Base-by-base conservation (phyloP, 2,888 invertebrate genomes). In the Tridacna crocea region DNA sequence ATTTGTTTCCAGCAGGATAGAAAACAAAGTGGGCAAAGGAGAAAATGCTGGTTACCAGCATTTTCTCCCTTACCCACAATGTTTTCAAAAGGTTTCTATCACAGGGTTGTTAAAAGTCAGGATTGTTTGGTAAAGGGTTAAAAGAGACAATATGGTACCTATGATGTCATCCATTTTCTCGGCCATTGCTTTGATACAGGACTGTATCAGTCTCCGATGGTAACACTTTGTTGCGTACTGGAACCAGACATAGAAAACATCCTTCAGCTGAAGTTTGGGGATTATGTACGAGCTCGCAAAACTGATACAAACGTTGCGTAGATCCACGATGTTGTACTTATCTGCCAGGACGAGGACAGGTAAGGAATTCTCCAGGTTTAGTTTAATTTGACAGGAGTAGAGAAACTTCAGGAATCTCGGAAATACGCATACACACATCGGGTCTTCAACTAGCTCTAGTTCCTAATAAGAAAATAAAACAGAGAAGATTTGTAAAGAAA, bases 231-330 rank as follows among this genome's bases (percentile, higher is more conserved):
- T 94, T 27, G 94, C 93, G 85, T 95, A 95, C 84, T 94, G 94
- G 89, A 95, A 95, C 95, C 95, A 95, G 3, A 94, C 92, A 87
- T 94, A 93, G 84, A 95, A 94, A n/a, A 95, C 90, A 74, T 94
- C 94, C 84, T 94, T 94, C 75, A 94, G 90, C 46, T 93, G 92
- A 8, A 94, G 89, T 79, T 92, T 90, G 0, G 95, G 94, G 66
- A 92, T 92, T 77, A 92, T 92, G 86, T 94, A 92, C n/a, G 91
- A 90, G 74, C 94, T 91, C 1, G 95, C 94, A 90, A 94, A 95
- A 80, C 94, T 93, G 48, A 94, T 90, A 87, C 94, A 95, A 60
- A 95, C 94, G 86, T 92, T 93, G 74, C 93, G 91, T 58, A 95
- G 89, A 70, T 94, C 94, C 19, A 88, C 84, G 8, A 95, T 94